Conservation (phyloP, 2,888 invertebrate species). For the Himalopsyche tibetana region DNA sequence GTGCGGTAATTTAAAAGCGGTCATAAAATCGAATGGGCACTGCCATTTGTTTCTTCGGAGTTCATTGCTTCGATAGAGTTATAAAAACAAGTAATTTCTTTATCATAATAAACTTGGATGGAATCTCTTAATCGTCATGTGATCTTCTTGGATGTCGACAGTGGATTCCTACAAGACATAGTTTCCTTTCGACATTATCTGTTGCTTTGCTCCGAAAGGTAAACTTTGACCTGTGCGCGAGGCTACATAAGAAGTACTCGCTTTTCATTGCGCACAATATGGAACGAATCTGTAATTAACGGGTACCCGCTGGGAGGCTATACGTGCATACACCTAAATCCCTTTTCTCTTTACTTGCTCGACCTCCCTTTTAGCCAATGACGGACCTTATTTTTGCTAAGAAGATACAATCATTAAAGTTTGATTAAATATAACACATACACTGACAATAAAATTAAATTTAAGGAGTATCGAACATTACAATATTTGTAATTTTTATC, state of each 20-base stretch:
- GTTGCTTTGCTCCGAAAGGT: conserved; percentile 59
- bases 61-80: conserved; percentile 37
- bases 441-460: too few relatives aligned
- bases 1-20: conserved; percentile 19
- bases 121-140: conserved; percentile 49
- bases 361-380: conserved; percentile 10
- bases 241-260: conserved; percentile 46
- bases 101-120: conserved; percentile 37
- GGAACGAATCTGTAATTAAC: conserved; percentile 66
- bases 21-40: conserved; percentile 29
- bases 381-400: conserved; percentile 5
- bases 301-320: conserved; percentile 61
- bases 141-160: conserved; percentile 16
- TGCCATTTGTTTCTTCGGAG: background rate
- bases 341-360: background rate
- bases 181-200: conserved; percentile 49
- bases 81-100: conserved; percentile 50
- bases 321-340: conserved; percentile 58
- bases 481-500: too few relatives aligned
- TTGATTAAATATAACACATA: too few relatives aligned
- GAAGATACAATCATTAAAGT: background rate
- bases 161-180: conserved; percentile 37
- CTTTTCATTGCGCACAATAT: conserved; percentile 64
- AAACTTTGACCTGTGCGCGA: conserved; percentile 63
- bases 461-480: too few relatives aligned